phyloP scores from a whole-genome alignment of 92 coral and sea anemone genomes.

The Epizoanthus stellaris region DNA sequence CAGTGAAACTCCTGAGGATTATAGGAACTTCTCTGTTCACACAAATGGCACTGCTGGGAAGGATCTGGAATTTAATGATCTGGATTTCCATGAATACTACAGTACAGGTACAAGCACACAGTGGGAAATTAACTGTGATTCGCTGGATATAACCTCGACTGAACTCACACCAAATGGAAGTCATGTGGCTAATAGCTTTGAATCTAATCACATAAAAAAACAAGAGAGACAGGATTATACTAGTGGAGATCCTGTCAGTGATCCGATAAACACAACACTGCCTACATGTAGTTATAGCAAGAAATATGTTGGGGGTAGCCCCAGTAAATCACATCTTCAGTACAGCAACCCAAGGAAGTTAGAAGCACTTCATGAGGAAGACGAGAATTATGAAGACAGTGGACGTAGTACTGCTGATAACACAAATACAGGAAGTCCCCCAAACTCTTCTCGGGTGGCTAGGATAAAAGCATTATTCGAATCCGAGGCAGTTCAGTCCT shows the following conservation, averaged over 20 bases:
- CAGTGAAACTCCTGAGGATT: not conserved
- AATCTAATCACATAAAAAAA: not conserved
- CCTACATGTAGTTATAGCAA: not conserved
- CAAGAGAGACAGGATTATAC: not conserved
- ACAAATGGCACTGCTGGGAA: slow-evolving; percentile 2
- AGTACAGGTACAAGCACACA: not conserved
- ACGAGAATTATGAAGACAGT: slow-evolving; percentile 60
- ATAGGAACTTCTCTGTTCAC: not conserved
- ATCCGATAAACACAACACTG: not conserved
- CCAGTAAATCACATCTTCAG: slow-evolving; percentile 8
- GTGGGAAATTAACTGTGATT: slow-evolving; percentile 43
- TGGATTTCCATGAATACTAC: slow-evolving; percentile 13
- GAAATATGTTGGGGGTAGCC: slow-evolving; percentile 2
- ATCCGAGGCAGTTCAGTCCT: not conserved
- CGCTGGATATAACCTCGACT: not conserved
- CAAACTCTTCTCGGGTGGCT: slow-evolving; percentile 26
- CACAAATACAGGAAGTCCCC: not conserved
- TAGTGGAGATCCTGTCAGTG: not conserved
- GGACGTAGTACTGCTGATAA: slow-evolving; percentile 22
- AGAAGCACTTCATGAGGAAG: slow-evolving; percentile 82
- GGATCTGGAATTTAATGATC: slow-evolving; percentile 10
- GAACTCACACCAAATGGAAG: not conserved
- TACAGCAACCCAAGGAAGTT: slow-evolving; percentile 54
- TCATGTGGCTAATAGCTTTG: not conserved
- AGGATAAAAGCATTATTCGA: slow-evolving; percentile 23